These are phyloP conservation scores for Lycopodina hypogea DNA, from an alignment of 37 sponge, comb jelly and placozoan genomes.

Conservation along the genomic window DNA sequence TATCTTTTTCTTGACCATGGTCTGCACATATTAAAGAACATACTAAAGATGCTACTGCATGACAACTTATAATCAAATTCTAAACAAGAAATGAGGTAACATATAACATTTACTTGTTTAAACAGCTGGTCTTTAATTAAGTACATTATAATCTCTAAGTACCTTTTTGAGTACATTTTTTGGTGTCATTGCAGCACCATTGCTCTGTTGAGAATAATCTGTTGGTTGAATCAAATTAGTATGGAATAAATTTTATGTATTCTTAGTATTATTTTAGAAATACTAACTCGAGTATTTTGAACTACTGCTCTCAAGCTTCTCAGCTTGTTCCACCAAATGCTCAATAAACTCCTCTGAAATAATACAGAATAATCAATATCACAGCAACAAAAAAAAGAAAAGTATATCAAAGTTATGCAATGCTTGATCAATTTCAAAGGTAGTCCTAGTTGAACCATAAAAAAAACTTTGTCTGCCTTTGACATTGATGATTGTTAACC, in stretches of 20 bases:
- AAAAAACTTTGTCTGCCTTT: too few relatives aligned
- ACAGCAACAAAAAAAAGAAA: constrained; percentile 5
- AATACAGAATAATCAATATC: too few relatives aligned
- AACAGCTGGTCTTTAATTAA: too few relatives aligned
- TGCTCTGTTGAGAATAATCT: not conserved
- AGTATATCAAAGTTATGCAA: too few relatives aligned
- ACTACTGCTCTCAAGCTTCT: constrained; percentile 32
- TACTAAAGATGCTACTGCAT: not conserved
- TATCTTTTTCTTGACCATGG: constrained; percentile 27
- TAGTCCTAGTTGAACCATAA: too few relatives aligned
- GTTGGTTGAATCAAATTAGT: not conserved
- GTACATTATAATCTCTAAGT: not conserved
- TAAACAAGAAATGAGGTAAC: too few relatives aligned
- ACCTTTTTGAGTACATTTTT: not conserved
- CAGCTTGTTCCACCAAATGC: constrained; percentile 74
- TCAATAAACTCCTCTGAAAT: constrained; percentile 63
- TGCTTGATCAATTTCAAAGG: too few relatives aligned
- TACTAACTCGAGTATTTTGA: not conserved
- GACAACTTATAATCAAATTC: too few relatives aligned
- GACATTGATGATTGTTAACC: too few relatives aligned
- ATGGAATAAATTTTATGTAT: too few relatives aligned
- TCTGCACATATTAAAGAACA: constrained; percentile 3
- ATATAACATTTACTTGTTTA: too few relatives aligned
- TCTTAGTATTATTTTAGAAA: not conserved
- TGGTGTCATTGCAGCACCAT: not conserved